Evolutionary conservation across 2,888 invertebrate species (phyloP), one percentile per base, ranked within the genome.

Genomic region (Phragmatobia fuliginosa): DNA sequence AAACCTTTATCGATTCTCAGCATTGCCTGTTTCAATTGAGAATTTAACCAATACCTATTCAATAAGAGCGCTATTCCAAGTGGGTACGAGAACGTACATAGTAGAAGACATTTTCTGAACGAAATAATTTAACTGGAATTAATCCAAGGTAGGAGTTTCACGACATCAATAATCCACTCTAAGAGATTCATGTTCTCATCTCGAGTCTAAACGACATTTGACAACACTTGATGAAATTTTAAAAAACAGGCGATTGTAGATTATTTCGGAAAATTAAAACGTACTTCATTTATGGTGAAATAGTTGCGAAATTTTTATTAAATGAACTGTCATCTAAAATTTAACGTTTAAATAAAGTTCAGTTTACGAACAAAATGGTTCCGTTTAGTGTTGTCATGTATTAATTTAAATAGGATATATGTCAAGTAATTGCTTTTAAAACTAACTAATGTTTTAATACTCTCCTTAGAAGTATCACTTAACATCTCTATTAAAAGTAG

Each of bases 41-140:
- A 72, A 73, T 66, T 69, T 74, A 79, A 68, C 72, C 67, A 76
- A 74, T 70, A 72, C 56, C 49, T 70, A 72, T 77, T 74, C 72
- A 71, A 67, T 60, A 58, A 25, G 25, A 73, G 61, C 45, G 49
- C 41, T 70, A 60, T 33, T 59, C 68, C 63, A 52, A 28, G 52
- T n/a, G n/a, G 14, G 52, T 25, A n/a, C 58, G 64, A 62, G 31
- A 62, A 65, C 62, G 66, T 76, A 70, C 77, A 78, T 82, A 84
- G 79, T 81, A 70, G 68, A 58, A 75, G 70, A 71, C 75, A 74
- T 80, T 76, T 71, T 72, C 66, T 58, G 72, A 71, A 77, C 81
- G 83, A 86, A 70, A 77, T 83, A 84, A 85, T 85, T 85, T 83
- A 84, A 81, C 70, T 74, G 80, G 81, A 82, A 83, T 86, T 85